A percentile compares a stretch with the other conserved stretches of the same genome.
These are phyloP conservation scores for Margarornis squamiger DNA, from an alignment of 2,797 vertebrate species.

Conservation along the genomic window DNA sequence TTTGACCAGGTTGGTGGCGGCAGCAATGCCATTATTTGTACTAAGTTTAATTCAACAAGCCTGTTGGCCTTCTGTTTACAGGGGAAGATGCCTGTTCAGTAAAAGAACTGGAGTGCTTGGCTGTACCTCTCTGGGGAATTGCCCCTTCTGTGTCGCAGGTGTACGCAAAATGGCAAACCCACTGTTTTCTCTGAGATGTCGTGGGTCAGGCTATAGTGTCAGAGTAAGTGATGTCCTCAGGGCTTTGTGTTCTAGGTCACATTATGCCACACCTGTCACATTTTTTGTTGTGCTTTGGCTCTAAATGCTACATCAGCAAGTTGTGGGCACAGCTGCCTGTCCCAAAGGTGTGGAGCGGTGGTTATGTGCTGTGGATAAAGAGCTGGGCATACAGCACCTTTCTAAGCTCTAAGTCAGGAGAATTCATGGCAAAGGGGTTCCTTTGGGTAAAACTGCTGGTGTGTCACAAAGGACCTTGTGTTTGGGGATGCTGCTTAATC, in stretches of 20 bases:
- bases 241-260: neutral
- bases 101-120: accelerated
- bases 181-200: neutral
- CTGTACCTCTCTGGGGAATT: neutral
- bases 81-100: neutral
- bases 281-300: neutral
- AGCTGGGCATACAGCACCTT: neutral
- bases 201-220: accelerated
- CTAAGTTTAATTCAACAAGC: neutral
- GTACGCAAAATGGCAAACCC: neutral
- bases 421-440: neutral
- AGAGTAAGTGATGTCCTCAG: neutral
- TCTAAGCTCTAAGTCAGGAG: neutral
- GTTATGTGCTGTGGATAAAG: accelerated
- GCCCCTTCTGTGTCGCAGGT: neutral
- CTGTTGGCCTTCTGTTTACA: neutral
- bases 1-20: neutral
- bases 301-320: neutral
- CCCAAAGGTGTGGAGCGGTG: neutral
- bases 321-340: neutral
- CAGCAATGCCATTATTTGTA: neutral
- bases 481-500: neutral
- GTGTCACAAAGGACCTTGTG: neutral
- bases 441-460: neutral
- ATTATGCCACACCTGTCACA: accelerated